Conservation (phyloP, 2,113 vertebrate genomes). For the Chaenogobius annularis region DNA sequence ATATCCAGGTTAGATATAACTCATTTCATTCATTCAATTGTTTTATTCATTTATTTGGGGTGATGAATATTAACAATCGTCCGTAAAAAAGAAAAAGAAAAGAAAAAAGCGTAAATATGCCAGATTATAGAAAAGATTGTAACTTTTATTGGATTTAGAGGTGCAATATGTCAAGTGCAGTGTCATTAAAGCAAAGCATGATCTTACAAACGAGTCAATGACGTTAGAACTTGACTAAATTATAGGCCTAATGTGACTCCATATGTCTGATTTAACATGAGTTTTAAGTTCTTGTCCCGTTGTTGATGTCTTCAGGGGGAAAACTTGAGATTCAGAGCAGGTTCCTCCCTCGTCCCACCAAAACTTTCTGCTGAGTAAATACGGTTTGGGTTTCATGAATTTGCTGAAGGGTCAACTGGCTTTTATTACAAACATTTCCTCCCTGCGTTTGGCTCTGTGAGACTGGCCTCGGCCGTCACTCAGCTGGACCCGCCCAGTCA, state of each 20-base stretch:
- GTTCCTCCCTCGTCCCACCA: constrained; percentile 6
- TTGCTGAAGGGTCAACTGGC: neutral
- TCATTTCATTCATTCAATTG: too few species aligned
- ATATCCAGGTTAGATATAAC: too few species aligned
- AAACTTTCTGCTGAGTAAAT: constrained; percentile 9
- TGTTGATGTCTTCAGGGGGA: constrained; percentile 1
- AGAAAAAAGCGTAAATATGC: too few species aligned
- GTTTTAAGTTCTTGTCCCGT: neutral
- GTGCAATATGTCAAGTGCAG: too few species aligned
- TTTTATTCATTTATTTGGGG: too few species aligned
- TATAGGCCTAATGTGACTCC: neutral
- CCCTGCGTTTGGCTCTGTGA: neutral
- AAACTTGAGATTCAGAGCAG: neutral
- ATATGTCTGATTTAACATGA: neutral
- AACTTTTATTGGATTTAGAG: too few species aligned
- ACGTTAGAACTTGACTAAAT: neutral
- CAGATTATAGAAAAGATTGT: too few species aligned
- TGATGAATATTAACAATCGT: too few species aligned
- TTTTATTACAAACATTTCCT: constrained; percentile 1
- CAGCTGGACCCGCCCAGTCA: neutral
- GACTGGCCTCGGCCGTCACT: neutral
- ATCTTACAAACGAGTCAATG: too few species aligned
- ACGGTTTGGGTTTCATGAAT: constrained; percentile 1
- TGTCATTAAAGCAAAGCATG: too few species aligned
- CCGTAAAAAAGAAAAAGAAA: too few species aligned